Evolutionary conservation across 2,888 invertebrate species (phyloP).

Genomic region (Steinernema scapterisci): DNA sequence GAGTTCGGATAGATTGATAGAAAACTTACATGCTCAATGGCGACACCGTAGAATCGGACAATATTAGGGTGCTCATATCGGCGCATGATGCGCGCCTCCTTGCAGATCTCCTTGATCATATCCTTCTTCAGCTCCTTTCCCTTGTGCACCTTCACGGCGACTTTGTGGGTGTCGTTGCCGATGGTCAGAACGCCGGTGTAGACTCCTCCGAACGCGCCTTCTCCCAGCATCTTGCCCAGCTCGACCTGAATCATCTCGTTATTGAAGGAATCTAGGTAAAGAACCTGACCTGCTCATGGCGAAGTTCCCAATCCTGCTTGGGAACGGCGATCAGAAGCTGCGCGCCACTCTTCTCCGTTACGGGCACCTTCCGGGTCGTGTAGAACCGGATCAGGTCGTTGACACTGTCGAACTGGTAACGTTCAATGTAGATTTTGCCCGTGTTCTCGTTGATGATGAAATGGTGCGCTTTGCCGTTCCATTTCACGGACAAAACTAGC

Average conservation of each 20-base stretch:
- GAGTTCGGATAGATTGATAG: background rate
- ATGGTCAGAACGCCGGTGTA: constrained; percentile 43
- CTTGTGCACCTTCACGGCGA: constrained; percentile 54
- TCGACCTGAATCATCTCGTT: constrained; percentile 43
- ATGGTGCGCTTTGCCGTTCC: constrained; percentile 49
- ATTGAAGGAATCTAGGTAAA: too few relatives aligned
- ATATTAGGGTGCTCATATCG: constrained; percentile 53
- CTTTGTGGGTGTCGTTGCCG: constrained; percentile 40
- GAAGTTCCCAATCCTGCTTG: constrained; percentile 54
- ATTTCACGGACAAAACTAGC: constrained; percentile 48
- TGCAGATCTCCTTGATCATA: constrained; percentile 55
- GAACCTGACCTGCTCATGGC: constrained; percentile 44
- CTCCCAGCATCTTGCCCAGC: constrained; percentile 52
- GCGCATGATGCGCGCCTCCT: constrained; percentile 54
- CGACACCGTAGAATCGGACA: constrained; percentile 52
- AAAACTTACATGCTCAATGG: constrained; percentile 43
- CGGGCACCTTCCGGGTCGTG: constrained; percentile 40
- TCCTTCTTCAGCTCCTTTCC: constrained; percentile 50
- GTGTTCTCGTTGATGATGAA: constrained; percentile 40
- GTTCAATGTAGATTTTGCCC: constrained; percentile 38
- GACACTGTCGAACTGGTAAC: constrained; percentile 36
- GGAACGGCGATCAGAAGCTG: constrained; percentile 47
- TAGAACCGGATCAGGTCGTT: constrained; percentile 40
- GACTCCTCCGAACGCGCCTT: constrained; percentile 56
- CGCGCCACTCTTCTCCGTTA: constrained; percentile 45